Percentiles rank a stretch among this genome's conserved stretches.
Conservation (phyloP, 1,140 invertebrate species). For the Zaprionus tsacasi region DNA sequence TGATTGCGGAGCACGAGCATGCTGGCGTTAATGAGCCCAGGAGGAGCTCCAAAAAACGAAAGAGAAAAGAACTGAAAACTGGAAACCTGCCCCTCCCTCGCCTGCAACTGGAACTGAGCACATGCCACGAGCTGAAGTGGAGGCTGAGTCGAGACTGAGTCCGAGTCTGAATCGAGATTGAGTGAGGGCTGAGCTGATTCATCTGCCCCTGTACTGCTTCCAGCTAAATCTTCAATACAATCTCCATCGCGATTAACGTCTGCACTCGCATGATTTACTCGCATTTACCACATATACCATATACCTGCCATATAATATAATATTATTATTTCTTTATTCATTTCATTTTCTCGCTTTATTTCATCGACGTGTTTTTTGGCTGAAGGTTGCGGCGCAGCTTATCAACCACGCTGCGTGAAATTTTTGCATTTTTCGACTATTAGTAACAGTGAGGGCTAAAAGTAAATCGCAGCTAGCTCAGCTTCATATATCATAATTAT, state of each 20-base stretch:
- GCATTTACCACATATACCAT: neutral
- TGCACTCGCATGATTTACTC: slow-evolving; percentile 14
- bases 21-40: slow-evolving; percentile 26
- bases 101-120: neutral
- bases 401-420: slow-evolving; percentile 25
- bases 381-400: slow-evolving; percentile 37
- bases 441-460: slow-evolving; percentile 2
- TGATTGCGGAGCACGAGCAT: slow-evolving; percentile 21
- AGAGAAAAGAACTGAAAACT: slow-evolving; percentile 13
- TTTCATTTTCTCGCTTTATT: neutral
- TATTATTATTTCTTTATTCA: slow-evolving; percentile 12
- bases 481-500: neutral
- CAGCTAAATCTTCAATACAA: slow-evolving; percentile 28
- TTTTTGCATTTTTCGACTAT: slow-evolving; percentile 28
- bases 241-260: slow-evolving; percentile 16
- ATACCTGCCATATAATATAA: neutral
- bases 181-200: slow-evolving; percentile 14
- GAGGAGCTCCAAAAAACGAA: neutral
- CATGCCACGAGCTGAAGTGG: slow-evolving; percentile 7
- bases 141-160: neutral
- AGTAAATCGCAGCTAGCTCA: neutral
- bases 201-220: slow-evolving; percentile 19
- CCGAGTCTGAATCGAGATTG: neutral
- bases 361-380: slow-evolving; percentile 23
- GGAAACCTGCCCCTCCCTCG: neutral